Evolutionary conservation across 1,140 invertebrate species (phyloP).

Genomic region (Spodoptera litura): DNA sequence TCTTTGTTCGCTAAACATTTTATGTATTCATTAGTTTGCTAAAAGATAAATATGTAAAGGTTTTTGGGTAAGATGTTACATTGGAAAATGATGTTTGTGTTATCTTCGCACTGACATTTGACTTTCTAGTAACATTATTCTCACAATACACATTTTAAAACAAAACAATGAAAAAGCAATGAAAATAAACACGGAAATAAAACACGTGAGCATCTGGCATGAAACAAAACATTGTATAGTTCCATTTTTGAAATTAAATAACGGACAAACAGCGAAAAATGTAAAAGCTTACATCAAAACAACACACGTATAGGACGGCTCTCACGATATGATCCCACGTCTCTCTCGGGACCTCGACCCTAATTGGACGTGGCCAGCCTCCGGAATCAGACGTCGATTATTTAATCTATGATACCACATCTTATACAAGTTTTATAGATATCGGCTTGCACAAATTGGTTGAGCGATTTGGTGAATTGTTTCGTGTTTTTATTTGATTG

Average conservation of each 20-base stretch:
- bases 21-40: slow-evolving; percentile 51
- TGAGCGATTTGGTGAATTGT: slow-evolving; percentile 36
- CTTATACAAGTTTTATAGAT: slow-evolving; percentile 53
- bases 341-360: slow-evolving; percentile 66
- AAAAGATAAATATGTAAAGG: slow-evolving; percentile 32
- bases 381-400: slow-evolving; percentile 66
- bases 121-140: no score
- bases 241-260: slow-evolving; percentile 29
- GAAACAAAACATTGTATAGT: background rate
- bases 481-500: slow-evolving; percentile 33
- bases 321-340: slow-evolving; percentile 64
- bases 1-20: slow-evolving; percentile 60
- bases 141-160: background rate
- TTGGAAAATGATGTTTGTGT: no score
- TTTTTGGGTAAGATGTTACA: background rate
- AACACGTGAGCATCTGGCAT: background rate
- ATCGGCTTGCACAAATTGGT: slow-evolving; percentile 42
- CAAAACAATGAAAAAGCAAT: background rate
- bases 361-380: slow-evolving; percentile 78
- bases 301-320: slow-evolving; percentile 37
- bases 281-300: slow-evolving; percentile 40
- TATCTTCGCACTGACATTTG: no score
- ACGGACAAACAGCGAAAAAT: slow-evolving; percentile 27
- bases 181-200: background rate
- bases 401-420: slow-evolving; percentile 67